These are phyloP conservation scores for Phlogophora meticulosa DNA, from an alignment of 2,888 invertebrate species.

Conservation along the genomic window DNA sequence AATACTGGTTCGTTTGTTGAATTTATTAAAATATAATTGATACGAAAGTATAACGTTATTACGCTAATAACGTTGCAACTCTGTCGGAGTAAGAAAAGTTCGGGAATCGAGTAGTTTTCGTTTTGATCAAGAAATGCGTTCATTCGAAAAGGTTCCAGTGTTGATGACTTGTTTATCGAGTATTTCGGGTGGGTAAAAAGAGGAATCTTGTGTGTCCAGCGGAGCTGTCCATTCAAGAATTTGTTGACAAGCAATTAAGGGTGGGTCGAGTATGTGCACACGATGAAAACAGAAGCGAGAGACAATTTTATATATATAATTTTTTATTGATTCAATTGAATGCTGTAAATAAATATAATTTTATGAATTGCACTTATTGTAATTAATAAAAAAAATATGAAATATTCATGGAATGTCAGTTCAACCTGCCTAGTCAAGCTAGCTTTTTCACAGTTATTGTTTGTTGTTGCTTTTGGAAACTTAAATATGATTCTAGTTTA, in stretches of 20 bases:
- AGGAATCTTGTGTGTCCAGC: slow-evolving; percentile 80
- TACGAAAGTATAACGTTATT: slow-evolving; percentile 70
- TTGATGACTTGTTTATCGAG: slow-evolving; percentile 84
- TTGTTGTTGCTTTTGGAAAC: background rate
- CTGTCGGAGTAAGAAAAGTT: slow-evolving; percentile 61
- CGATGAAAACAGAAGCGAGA: slow-evolving; percentile 69
- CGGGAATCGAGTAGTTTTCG: slow-evolving; percentile 52
- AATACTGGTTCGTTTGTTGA: slow-evolving; percentile 64
- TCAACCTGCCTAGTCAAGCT: background rate
- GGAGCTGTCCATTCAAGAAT: slow-evolving; percentile 86
- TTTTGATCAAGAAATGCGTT: slow-evolving; percentile 57
- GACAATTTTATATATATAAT: slow-evolving; percentile 65
- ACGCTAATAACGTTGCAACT: slow-evolving; percentile 68
- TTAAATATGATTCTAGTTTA: background rate
- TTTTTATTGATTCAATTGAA: slow-evolving; percentile 70
- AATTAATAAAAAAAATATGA: slow-evolving; percentile 53
- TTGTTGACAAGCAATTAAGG: slow-evolving; percentile 89
- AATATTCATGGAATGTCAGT: slow-evolving; percentile 27
- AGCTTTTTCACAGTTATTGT: background rate
- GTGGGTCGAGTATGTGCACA: slow-evolving; percentile 69
- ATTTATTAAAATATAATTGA: slow-evolving; percentile 77
- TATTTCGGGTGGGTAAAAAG: slow-evolving; percentile 81
- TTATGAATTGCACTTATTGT: slow-evolving; percentile 63
- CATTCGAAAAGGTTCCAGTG: slow-evolving; percentile 73
- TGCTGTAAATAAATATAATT: slow-evolving; percentile 58